Base-by-base conservation (phyloP, 2,888 invertebrate genomes). In the Odontocolon sp. region DNA sequence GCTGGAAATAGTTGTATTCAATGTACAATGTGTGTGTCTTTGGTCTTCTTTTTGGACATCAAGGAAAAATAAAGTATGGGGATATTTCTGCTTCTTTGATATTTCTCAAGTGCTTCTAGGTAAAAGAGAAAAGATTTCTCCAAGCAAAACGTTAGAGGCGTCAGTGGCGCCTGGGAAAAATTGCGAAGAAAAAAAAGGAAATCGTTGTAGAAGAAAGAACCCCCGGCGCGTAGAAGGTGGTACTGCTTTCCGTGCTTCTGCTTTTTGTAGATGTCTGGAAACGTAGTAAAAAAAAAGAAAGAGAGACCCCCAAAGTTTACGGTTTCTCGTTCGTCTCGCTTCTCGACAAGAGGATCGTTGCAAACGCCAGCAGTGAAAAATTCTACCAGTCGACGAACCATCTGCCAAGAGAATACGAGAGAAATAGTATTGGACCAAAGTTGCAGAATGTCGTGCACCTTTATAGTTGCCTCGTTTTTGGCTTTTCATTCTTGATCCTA, bases 331-430 rank as follows among this genome's bases (percentile, higher is more conserved):
- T 52, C 16, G 8, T 16, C 38, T 23, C 26, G 40, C 9, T 40
- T 57, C 57, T 21, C 40, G 21, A 26, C 9, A 57, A 57, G 9
- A n/a, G n/a, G n/a, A n/a, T n/a, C n/a, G n/a, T n/a, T 26, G 38
- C 38, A 57, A 40, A 40, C 57, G 40, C 40, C 57, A 40, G 8
- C 14, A 38, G 38, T 40, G 57, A 57, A 38, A 26, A 26, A 26
- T n/a, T 40, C 40, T 57, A 26, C 57, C 23, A 8, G 36, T 14
- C 57, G 57, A 26, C 57, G 8, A 3, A 36, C n/a, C 36, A 57
- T 57, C 57, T 57, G 57, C 57, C 40, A 26, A 57, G 40, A 57
- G 23, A 57, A 40, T 54, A n/a, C 18, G 52, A 52, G 33, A 52
- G 9, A 18, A 16, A 5, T 14, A 16, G 1, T 9, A 2, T 4